Evolutionary conservation across 1,140 invertebrate species (phyloP), one percentile per base, ranked within the genome.

Genomic region (Archivesica marissinica): DNA sequence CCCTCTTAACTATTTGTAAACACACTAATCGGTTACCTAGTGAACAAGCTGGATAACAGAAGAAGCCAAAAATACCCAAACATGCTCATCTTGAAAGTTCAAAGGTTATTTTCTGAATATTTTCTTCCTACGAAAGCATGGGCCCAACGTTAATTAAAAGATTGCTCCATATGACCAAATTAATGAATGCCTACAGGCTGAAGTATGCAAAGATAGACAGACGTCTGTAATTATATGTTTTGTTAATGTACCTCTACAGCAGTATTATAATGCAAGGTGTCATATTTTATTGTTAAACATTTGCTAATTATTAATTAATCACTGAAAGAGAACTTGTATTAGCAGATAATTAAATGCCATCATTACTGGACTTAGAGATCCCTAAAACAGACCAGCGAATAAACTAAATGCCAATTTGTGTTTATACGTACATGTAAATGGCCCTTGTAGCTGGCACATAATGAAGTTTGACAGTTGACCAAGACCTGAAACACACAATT

Each of bases 381-480:
- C 44, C 3, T 28, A 4, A 41, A 39, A 25, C 35, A 25, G 23
- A 72, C 33, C 25, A 72, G 50, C 39, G 35, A 30, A 28, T n/a
- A 52, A 30, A 4, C 28, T 70, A 25, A 30, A 28, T 30, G 41
- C 25, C 17, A 72, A 33, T 17, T 25, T 15, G 20, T 23, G 25
- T 20, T 17, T 93, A 86, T 91, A 95, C 97, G 96, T 96, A 98
- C 97, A 98, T 95, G 97, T 98, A 93, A 97, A 98, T 92, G 96
- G 97, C 91, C 97, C 97, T 94, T 97, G 97, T 87, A 96, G 96
- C 95, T 96, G 97, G 66, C 96, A 96, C 80, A 96, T 95, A 93
- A 97, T 96, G 93, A 96, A 96, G 64, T 96, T 93, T 84, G 97
- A 97, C 93, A 98, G 97, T 93, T 97, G 96, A 87, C 96, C 97